Evolutionary conservation across 1,140 invertebrate species (phyloP), one percentile per base, ranked within the genome.

Genomic region (Aphis craccivora): DNA sequence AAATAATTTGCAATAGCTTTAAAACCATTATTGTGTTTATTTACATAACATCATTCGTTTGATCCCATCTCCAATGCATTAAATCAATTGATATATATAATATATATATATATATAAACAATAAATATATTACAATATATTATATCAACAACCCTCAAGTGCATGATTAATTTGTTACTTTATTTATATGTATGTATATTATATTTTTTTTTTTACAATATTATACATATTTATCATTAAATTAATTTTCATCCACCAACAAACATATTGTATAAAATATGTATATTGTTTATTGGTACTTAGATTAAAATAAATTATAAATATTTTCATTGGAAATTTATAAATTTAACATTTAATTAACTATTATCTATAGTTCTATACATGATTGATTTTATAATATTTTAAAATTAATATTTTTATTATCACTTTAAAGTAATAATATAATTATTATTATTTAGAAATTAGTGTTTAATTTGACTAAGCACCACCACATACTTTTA

Each of bases 11-110:
- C 81, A 84, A 40, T 84, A 84, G 37, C 81, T 40, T 35, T 84
- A 84, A 84, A 84, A 86, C 25, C 40, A 86, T 86, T 35, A 84
- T 40, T 84, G 86, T 89, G 88, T 60, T 90, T 90, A 90, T 90
- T 60, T 90, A 90, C 88, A 90, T 90, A 35, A 40, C 23, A 60
- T 90, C 35, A 60, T 40, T 55, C 11, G 9, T 35, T 89, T 53
- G 35, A 89, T 89, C 20, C 37, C 18, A 89, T 53, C 2, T 88
- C 2, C 18, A n/a, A 88, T 14, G 23, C 84, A 48, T 35, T n/a
- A 22, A 48, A 87, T 48, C 1, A n/a, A 1, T 37, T 45, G 43
- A 43, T 43, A 86, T 18, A 14, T n/a, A n/a, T n/a, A n/a, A n/a
- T n/a, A n/a, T n/a, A n/a, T n/a, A n/a, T n/a, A n/a, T n/a, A n/a